Percentiles rank a stretch among this genome's conserved stretches.
Conservation (phyloP, 2,888 invertebrate species). For the Coenonympha arcania region DNA sequence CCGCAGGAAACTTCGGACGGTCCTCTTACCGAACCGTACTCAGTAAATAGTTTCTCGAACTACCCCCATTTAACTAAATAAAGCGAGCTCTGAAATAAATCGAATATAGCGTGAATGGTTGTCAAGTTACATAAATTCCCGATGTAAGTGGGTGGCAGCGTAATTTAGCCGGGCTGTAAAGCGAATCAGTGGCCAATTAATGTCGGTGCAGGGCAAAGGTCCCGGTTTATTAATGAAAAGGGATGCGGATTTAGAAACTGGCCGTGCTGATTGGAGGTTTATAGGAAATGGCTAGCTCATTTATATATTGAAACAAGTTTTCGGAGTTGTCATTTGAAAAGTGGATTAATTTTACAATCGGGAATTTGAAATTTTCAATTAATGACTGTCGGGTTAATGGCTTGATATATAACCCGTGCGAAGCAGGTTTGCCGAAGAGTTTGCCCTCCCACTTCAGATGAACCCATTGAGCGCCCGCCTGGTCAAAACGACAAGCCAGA, state of each 20-base stretch:
- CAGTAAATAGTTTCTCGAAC: slow-evolving; percentile 41
- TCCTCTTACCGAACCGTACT: slow-evolving; percentile 35
- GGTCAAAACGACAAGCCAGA: no score
- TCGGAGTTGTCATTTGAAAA: no score
- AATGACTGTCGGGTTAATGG: no score
- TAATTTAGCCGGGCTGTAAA: slow-evolving; percentile 14
- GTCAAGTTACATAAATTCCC: slow-evolving; percentile 13
- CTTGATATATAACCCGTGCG: no score
- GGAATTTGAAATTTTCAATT: no score
- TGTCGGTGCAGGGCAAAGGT: slow-evolving; percentile 14
- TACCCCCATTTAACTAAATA: slow-evolving; percentile 37
- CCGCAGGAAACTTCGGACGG: slow-evolving; percentile 26
- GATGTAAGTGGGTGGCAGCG: slow-evolving; percentile 9
- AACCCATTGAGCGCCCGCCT: no score
- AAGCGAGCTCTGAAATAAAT: slow-evolving; percentile 35
- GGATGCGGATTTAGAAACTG: slow-evolving; percentile 2
- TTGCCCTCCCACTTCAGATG: no score
- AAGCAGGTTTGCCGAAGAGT: no score
- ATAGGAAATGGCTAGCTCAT: background rate
- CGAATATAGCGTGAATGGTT: slow-evolving; percentile 32
- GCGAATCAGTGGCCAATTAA: slow-evolving; percentile 14
- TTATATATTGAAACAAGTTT: no score
- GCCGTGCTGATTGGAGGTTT: background rate
- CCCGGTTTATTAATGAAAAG: slow-evolving; percentile 8
- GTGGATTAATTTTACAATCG: no score